Conservation (phyloP, 2,797 vertebrate genomes). For the Ciconia nigra region DNA sequence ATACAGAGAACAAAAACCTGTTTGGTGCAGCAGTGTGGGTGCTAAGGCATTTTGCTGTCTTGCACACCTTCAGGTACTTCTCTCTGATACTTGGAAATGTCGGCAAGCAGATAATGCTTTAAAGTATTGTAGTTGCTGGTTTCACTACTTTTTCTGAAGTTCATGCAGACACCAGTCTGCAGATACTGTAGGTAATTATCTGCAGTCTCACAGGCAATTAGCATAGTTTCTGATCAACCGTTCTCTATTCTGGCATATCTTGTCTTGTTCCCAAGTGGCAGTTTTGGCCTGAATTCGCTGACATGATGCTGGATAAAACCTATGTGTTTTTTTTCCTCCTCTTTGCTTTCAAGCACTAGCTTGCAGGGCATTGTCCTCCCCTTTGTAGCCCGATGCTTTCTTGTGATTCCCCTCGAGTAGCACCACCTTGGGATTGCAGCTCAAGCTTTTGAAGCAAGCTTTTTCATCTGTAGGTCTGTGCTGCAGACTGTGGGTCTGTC, state of each 20-base stretch:
- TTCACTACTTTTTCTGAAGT: not conserved
- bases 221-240: not conserved
- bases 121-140: not conserved
- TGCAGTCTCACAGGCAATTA: not conserved
- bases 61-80: not conserved
- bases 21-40: not conserved
- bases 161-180: not conserved
- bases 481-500: not conserved
- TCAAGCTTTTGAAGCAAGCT: not conserved
- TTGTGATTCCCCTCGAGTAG: not conserved
- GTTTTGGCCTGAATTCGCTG: not conserved
- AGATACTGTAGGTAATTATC: not conserved
- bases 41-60: accelerated
- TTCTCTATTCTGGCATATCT: not conserved
- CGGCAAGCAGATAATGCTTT: not conserved
- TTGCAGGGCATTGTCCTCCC: not conserved
- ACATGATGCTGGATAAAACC: not conserved
- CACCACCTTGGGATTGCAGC: not conserved
- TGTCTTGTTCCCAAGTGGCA: not conserved
- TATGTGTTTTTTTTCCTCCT: not conserved
- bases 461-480: not conserved
- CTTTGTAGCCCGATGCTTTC: not conserved
- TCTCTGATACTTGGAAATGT: too few relatives aligned
- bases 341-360: not conserved
- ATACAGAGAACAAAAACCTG: accelerated